These are phyloP conservation scores for Anabas testudineus DNA, from an alignment of 2,797 vertebrate genomes.

Conservation along the genomic window DNA sequence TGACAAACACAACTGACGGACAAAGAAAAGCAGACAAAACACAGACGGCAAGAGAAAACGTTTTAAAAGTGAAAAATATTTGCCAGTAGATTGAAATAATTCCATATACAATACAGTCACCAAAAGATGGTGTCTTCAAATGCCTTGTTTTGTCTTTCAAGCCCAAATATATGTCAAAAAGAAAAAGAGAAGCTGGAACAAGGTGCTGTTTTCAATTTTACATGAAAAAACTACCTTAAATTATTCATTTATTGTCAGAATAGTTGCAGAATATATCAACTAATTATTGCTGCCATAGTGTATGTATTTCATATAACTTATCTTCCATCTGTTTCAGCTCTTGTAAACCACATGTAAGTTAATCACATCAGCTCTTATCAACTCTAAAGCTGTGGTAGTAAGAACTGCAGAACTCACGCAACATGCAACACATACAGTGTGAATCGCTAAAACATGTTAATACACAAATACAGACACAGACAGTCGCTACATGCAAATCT, in stretches of 20 bases:
- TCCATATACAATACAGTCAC: background rate
- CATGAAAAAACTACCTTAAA: too few relatives aligned
- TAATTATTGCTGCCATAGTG: too few relatives aligned
- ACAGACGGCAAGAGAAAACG: conserved; percentile 4
- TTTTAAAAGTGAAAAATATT: background rate
- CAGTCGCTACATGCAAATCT: background rate
- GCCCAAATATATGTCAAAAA: too few relatives aligned
- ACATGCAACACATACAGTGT: conserved; percentile 33
- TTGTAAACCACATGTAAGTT: conserved; percentile 13
- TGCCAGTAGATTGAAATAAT: background rate
- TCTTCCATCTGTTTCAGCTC: background rate
- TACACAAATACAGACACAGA: background rate
- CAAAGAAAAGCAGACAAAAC: conserved; percentile 10
- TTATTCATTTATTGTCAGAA: too few relatives aligned
- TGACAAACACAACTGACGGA: conserved; percentile 33
- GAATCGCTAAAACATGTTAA: background rate
- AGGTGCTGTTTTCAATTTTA: background rate
- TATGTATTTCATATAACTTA: too few relatives aligned
- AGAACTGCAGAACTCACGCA: conserved; percentile 45
- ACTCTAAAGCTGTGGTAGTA: conserved; percentile 5
- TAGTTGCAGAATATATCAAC: too few relatives aligned
- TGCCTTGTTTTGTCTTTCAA: too few relatives aligned
- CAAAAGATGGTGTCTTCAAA: too few relatives aligned
- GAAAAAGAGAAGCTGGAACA: background rate
- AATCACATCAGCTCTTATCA: background rate